Evolutionary conservation across 2,888 invertebrate species (phyloP).

Genomic region (Bhutanitis thaidina): DNA sequence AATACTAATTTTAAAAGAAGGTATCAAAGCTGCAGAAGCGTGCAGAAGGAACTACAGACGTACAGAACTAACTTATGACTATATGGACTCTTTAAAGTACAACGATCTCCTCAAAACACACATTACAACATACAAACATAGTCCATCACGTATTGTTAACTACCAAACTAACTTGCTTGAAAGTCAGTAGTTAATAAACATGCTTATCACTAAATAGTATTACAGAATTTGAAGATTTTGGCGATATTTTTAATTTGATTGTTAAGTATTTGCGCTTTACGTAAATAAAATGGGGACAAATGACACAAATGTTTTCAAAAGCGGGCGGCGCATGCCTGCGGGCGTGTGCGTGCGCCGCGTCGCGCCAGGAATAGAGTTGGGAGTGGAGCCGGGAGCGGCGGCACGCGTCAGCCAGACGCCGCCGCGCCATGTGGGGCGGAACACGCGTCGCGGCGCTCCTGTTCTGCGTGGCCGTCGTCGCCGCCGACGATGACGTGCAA

Average conservation of each 20-base stretch:
- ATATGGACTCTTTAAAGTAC: too few species aligned
- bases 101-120: too few species aligned
- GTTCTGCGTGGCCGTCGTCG: neutral
- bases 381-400: neutral
- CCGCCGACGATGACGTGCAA: slow-evolving; percentile 5
- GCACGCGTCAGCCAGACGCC: neutral
- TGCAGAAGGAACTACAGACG: too few species aligned
- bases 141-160: too few species aligned
- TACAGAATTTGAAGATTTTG: too few species aligned
- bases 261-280: neutral
- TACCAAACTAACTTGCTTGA: too few species aligned
- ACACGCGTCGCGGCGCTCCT: neutral
- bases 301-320: slow-evolving; percentile 1
- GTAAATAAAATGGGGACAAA: neutral
- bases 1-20: too few species aligned
- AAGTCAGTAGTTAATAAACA: too few species aligned
- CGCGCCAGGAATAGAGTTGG: slow-evolving; percentile 3
- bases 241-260: neutral
- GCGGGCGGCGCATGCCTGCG: neutral
- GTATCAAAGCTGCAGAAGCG: too few species aligned
- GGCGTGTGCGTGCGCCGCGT: neutral
- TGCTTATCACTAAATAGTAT: too few species aligned
- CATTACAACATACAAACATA: too few species aligned
- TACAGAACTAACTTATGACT: too few species aligned
- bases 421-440: neutral